Evolutionary conservation across 2,797 vertebrate species (phyloP), one percentile per base, ranked within the genome.

Genomic region (Threskiornis aethiopicus): DNA sequence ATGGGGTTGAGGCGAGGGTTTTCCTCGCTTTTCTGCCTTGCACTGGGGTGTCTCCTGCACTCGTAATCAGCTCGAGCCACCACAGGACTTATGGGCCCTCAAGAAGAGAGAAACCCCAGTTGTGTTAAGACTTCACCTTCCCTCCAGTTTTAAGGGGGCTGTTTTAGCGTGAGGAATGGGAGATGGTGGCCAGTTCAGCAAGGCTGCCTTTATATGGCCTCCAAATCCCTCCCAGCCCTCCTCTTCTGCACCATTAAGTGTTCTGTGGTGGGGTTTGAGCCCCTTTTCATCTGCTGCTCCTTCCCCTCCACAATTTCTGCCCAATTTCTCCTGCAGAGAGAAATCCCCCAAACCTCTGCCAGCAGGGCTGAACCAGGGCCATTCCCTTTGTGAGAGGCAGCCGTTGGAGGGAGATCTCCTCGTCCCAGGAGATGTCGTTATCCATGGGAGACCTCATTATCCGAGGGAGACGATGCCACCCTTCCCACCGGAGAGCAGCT

Each of bases 391-490:
- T 21, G 52, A 51, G 65, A 55, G n/a, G 64, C 47, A 66, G 35
- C 51, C 0, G 0, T 44, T 16, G 16, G 66, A 65, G 16, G 20
- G 46, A 70, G 6, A 49, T 2, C 33, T 91, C 72, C 64, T 51
- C 15, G 31, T 46, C 51, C 64, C 72, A 42, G 47, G 54, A 64
- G 80, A 51, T 37, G 24, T 31, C 9, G 3, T 86, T 65, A 39
- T n/a, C 57, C 61, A 4, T 1, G 14, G 70, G 69, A 62, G 39
- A 35, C 47, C 46, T 69, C 11, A 0, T 71, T 58, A 22, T 39
- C 41, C 1, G 0, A 54, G 46, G 66, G 72, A 71, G 39, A 65
- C 0, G 0, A 8, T 55, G 39, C 69, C 0, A 0, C 58, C 16
- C 25, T 93, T 93, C 62, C 86, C 57, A 39, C 2, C 0, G 0